These are phyloP conservation scores for Teleogryllus occipitalis DNA, from an alignment of 1,140 invertebrate genomes.

Conservation along the genomic window DNA sequence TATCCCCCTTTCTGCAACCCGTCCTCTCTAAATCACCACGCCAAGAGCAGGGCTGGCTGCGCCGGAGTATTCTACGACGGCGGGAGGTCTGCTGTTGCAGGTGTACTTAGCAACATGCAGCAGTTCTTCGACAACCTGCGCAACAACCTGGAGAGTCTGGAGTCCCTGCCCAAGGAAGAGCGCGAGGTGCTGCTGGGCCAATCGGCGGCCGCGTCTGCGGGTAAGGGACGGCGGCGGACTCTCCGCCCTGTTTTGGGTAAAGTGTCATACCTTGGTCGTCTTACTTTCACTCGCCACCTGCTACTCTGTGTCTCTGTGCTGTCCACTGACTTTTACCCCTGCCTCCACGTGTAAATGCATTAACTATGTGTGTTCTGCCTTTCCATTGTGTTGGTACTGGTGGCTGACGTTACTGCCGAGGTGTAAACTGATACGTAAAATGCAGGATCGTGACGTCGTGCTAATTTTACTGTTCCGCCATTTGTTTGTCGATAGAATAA, in stretches of 20 bases:
- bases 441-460: too few relatives aligned
- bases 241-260: neutral
- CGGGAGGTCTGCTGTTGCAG: constrained; percentile 21
- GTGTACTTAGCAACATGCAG: constrained; percentile 29
- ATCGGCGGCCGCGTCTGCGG: neutral
- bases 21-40: neutral
- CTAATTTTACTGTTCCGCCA: too few relatives aligned
- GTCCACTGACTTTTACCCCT: too few relatives aligned
- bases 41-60: neutral
- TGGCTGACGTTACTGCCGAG: too few relatives aligned
- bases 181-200: constrained; percentile 24
- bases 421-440: too few relatives aligned
- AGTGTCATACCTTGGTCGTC: neutral
- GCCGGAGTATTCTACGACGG: neutral
- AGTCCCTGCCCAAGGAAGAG: constrained; percentile 25
- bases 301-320: too few relatives aligned
- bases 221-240: neutral
- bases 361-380: too few relatives aligned
- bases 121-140: constrained; percentile 28
- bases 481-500: too few relatives aligned
- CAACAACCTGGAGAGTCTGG: constrained; percentile 28
- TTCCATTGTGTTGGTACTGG: too few relatives aligned
- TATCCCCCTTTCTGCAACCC: neutral
- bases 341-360: too few relatives aligned
- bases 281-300: neutral